Base-by-base conservation (phyloP, 2,888 invertebrate species). In the Copidosoma aretas region DNA sequence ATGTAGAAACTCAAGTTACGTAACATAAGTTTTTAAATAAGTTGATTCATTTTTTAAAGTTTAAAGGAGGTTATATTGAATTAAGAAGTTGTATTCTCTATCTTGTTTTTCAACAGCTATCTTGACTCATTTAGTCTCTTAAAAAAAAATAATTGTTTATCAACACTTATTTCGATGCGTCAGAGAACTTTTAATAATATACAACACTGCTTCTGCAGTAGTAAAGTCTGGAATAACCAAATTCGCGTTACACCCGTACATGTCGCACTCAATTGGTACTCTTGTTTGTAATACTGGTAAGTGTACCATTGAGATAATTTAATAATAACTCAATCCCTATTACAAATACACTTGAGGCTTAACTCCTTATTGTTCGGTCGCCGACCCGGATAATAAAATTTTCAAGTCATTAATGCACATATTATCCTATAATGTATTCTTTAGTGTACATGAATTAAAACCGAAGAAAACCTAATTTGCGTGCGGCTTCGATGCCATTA, bases 11-110 rank as follows among this genome's bases (percentile, higher is more conserved):
- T 49, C 32, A 56, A 63, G 21, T 46, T 57, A 41, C 17, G 49
- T 49, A 32, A 41, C 17, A 32, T 49, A 32, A 17, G 17, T 43
- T 15, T 15, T 32, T 64, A 32, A 52, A 52, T 17, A 58, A 51
- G 58, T 19, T 51, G 58, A 64, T 64, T 51, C 25, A 22, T 58
- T 58, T 64, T 43, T 58, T 58, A 25, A 41, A 22, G 21, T 39
- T 58, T 17, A n/a, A 25, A 57, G 21, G 25, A 32, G 41, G 32
- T 54, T 53, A 17, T 54, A 63, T 63, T 25, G 15, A 56, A 56
- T 46, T 63, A 56, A 54, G 25, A 10, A 17, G 43, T 22, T 19
- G 49, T 49, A 49, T 60, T 49, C 60, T 49, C 60, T n/a, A 21
- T n/a, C n/a, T 14, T 53, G 8, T 14, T 1, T 53, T 22, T 22